Base-by-base conservation (phyloP, 2,888 invertebrate species). In the Epsilonema sp. region DNA sequence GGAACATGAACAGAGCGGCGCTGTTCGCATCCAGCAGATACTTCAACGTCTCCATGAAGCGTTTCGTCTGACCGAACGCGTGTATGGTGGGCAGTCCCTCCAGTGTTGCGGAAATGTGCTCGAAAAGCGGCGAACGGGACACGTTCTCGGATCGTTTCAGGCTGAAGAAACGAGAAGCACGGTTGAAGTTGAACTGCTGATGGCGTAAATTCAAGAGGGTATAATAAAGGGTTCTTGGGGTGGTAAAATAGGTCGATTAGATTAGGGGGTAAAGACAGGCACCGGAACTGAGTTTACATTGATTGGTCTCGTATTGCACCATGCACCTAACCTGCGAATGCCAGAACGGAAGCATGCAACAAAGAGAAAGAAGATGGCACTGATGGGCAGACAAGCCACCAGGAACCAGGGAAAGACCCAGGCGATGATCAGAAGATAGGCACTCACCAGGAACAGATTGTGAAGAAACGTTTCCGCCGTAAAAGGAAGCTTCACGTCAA, bases 381-480 rank as follows among this genome's bases (percentile, higher is more conserved):
- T 52, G 16, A 71, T 55, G 3, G 68, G 67, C 13, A 69, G 46
- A 36, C 64, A 56, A 20, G 65, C 64, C 22, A 68, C 48, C 24
- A 67, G 58, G 49, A 70, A 67, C 54, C 59, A 62, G 13, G 58
- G 60, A 2, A 63, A 61, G 24, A 68, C 65, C 41, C 57, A 61
- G 13, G 78, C 79, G 58, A 89, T 78, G 13, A 86, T 84, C 55
- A 84, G 50, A 51, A 86, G 78, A 23, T 83, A 86, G 46, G 83
- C 83, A 59, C 84, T 65, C 40, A 87, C 84, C 78, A 71, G 63
- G 53, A 74, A 67, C 39, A 72, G 59, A 55, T 73, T 74, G 57
- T 74, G 74, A 2, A 77, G 56, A 54, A 75, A 69, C 44, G 69
- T 69, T 56, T 77, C 76, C 49, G 73, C 58, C 1, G 70, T 69